phyloP scores from a whole-genome alignment of 2,888 invertebrate species.

The Erebia palarica region DNA sequence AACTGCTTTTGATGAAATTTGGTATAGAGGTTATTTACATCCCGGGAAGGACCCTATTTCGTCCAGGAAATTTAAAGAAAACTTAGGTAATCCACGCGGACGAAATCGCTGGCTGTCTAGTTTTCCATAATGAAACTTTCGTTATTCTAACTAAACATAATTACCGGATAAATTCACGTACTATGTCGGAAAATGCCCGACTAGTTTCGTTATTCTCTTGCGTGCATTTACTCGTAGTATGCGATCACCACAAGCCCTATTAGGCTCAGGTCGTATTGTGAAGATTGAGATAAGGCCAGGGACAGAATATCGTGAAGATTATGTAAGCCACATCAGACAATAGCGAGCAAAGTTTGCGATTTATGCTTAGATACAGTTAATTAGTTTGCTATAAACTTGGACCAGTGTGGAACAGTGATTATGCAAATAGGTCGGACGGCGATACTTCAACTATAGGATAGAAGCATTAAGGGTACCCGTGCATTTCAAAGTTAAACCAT shows the following conservation, averaged over 20 bases:
- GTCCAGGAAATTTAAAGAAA: too few relatives aligned
- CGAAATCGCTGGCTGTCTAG: too few relatives aligned
- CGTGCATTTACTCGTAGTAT: not conserved
- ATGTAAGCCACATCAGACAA: constrained; percentile 11
- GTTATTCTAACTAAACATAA: too few relatives aligned
- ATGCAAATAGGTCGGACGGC: constrained; percentile 9
- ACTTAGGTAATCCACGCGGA: too few relatives aligned
- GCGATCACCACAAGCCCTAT: too few relatives aligned
- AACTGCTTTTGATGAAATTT: too few relatives aligned
- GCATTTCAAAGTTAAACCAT: not conserved
- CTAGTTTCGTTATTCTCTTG: too few relatives aligned
- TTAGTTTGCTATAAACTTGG: constrained; percentile 18
- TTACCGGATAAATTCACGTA: too few relatives aligned
- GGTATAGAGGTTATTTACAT: too few relatives aligned
- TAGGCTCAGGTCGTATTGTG: not conserved
- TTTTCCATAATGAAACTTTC: too few relatives aligned
- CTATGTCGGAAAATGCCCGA: too few relatives aligned
- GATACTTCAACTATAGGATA: not conserved
- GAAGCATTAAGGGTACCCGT: not conserved
- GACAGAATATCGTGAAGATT: constrained; percentile 3
- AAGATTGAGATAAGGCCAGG: not conserved
- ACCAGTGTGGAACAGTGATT: constrained; percentile 6
- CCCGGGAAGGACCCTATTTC: too few relatives aligned
- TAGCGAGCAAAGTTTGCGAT: not conserved
- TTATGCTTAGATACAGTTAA: constrained; percentile 12